Percentiles rank a stretch among this genome's conserved stretches.
These are phyloP conservation scores for Neotragus pygmaeus DNA, from an alignment of 2,113 vertebrate genomes.

Conservation along the genomic window DNA sequence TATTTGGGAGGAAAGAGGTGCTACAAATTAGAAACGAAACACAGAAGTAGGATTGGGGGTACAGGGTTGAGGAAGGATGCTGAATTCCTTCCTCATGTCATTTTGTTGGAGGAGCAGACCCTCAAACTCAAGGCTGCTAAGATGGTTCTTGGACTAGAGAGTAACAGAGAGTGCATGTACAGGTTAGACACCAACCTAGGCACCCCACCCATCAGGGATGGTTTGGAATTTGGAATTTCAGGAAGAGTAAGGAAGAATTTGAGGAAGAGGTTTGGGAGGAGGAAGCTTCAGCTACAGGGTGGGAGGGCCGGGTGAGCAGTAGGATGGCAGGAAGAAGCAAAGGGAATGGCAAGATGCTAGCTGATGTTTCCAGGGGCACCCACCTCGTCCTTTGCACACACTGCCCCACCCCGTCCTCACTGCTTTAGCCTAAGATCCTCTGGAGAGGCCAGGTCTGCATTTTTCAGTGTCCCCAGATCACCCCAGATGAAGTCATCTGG, in stretches of 20 bases:
- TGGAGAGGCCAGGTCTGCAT: neutral
- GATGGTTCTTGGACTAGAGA: neutral
- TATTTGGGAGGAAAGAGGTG: neutral
- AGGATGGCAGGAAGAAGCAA: neutral
- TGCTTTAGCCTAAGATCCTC: neutral
- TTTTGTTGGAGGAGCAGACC: neutral
- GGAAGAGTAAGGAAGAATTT: neutral
- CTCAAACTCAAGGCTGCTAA: neutral
- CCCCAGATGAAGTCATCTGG: neutral
- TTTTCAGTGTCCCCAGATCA: neutral
- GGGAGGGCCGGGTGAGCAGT: neutral
- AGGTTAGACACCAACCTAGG: neutral
- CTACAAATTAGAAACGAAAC: neutral
- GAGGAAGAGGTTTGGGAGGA: neutral
- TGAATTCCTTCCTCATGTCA: neutral
- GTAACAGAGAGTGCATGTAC: fast-evolving
- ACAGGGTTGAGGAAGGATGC: neutral
- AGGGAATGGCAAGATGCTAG: neutral
- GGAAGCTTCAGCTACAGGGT: neutral
- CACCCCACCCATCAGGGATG: fast-evolving
- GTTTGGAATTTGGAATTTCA: neutral
- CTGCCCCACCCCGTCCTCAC: neutral
- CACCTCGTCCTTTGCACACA: neutral
- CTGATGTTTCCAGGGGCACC: neutral
- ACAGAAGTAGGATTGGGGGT: neutral